A percentile compares a stretch with the other conserved stretches of the same genome.
phyloP scores from a whole-genome alignment of 2,113 vertebrate genomes.

The Phrynocephalus versicolor region DNA sequence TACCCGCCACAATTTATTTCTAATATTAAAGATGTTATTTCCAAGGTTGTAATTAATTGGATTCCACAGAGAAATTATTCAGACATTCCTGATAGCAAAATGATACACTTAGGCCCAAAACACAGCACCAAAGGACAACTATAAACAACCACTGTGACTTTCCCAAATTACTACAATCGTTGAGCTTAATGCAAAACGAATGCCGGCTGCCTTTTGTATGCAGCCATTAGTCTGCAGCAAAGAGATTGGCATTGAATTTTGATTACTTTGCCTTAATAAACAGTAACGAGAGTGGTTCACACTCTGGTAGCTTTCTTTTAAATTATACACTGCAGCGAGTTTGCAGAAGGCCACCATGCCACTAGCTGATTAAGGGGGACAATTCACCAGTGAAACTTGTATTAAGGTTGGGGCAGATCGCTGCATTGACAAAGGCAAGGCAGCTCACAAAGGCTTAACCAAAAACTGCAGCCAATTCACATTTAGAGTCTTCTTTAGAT shows the following conservation, averaged over 20 bases:
- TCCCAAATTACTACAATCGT: conserved; percentile 50
- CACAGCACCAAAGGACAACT: conserved; percentile 56
- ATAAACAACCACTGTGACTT: conserved; percentile 54
- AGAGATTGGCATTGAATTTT: conserved; percentile 68
- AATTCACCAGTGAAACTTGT: neutral
- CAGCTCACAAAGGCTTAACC: conserved; percentile 13
- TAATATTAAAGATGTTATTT: conserved; percentile 72
- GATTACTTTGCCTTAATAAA: conserved; percentile 68
- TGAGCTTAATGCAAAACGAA: conserved; percentile 62
- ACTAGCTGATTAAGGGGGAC: conserved; percentile 40
- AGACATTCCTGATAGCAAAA: conserved; percentile 61
- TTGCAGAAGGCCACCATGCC: conserved; percentile 48
- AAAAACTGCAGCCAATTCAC: conserved; percentile 5
- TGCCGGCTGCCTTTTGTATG: conserved; percentile 57
- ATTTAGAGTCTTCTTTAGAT: conserved; percentile 23
- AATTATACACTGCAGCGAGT: conserved; percentile 40
- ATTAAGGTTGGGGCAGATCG: neutral
- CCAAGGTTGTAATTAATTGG: conserved; percentile 73
- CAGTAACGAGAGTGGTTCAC: conserved; percentile 64
- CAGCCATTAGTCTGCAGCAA: conserved; percentile 58
- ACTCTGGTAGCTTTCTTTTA: conserved; percentile 58
- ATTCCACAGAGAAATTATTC: conserved; percentile 71
- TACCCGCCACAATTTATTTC: conserved; percentile 67
- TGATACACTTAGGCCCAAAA: conserved; percentile 60
- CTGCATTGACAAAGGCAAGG: neutral